Percentiles rank a stretch among this genome's conserved stretches.
Conservation (phyloP, 2,113 vertebrate genomes). For the Paraplagusia blochii region DNA sequence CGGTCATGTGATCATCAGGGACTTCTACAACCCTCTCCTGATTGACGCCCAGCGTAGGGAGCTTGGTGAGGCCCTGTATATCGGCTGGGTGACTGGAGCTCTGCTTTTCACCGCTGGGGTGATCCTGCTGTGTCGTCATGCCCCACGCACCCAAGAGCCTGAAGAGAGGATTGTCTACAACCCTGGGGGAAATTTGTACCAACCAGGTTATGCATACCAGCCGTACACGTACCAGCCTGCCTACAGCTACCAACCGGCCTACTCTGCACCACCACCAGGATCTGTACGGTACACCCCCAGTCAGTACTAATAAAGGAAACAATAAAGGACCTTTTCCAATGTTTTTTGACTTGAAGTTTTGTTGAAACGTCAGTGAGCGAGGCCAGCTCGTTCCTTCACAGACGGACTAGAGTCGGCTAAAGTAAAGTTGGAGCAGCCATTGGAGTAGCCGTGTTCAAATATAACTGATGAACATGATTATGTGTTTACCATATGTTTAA, state of each 20-base stretch:
- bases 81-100: slow-evolving; percentile 76
- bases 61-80: slow-evolving; percentile 79
- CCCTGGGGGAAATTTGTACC: slow-evolving; percentile 46
- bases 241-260: slow-evolving; percentile 63
- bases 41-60: slow-evolving; percentile 77
- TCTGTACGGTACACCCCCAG: slow-evolving; percentile 62
- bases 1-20: slow-evolving; percentile 71
- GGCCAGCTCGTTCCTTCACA: slow-evolving; percentile 26
- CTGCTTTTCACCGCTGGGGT: slow-evolving; percentile 76
- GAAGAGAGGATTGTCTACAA: slow-evolving; percentile 55
- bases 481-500: slow-evolving; percentile 7
- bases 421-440: slow-evolving; percentile 2
- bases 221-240: slow-evolving; percentile 60
- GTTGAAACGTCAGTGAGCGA: slow-evolving; percentile 18
- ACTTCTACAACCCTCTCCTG: slow-evolving; percentile 80
- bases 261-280: slow-evolving; percentile 60
- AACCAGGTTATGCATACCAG: slow-evolving; percentile 56
- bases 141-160: slow-evolving; percentile 63
- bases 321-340: slow-evolving; percentile 11
- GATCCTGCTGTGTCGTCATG: slow-evolving; percentile 78
- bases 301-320: slow-evolving; percentile 45
- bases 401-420: not conserved
- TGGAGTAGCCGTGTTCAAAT: slow-evolving; percentile 4
- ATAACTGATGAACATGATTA: not conserved
- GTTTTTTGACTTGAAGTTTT: no score